Base-by-base conservation (phyloP, 2,113 vertebrate species). In the Euleptes europaea region DNA sequence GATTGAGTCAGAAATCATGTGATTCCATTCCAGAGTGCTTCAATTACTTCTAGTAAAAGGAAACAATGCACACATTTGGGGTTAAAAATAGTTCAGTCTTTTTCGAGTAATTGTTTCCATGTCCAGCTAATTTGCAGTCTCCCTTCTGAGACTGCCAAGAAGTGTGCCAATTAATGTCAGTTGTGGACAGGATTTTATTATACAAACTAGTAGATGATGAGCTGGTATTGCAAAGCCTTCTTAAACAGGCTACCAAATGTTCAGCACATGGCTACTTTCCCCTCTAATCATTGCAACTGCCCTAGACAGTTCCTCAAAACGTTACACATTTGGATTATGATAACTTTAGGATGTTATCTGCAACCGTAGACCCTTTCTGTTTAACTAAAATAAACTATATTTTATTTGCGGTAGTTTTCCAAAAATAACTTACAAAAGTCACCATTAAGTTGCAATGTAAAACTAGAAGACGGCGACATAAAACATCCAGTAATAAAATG, bases 81-180 rank as follows among this genome's bases (percentile, higher is more conserved):
- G 69, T 85, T 85, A 73, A 65, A 85, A 85, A 57, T 80, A 73
- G 69, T 80, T 85, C 84, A 85, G 40, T n/a, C 54, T 63, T 71
- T 26, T 80, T 72, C 57, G 23, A 78, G 7, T 92, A 82, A 66
- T 87, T 83, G 60, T 83, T 71, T 3, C 74, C 81, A 1, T 86
- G 71, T 83, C 69, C 1, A 2, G 11, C 23, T 80, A 54, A 85
- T n/a, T 78, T 1, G 0, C 82, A 4, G 12, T 1, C 0, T 84
- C 63, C 66, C 33, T 75, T 63, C 40, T 49, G 33, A 86, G 35
- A 5, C 51, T 33, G 72, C 76, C 76, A 83, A 66, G 33, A 82
- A 70, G 86, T 47, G 3, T 91, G n/a, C 23, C n/a, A 38, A 23
- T 80, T 60, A 73, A 85, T 72, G 67, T 79, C 54, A 79, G 2